phyloP scores from a whole-genome alignment of 2,113 vertebrate species.

The Brachypodius melanocephalos region DNA sequence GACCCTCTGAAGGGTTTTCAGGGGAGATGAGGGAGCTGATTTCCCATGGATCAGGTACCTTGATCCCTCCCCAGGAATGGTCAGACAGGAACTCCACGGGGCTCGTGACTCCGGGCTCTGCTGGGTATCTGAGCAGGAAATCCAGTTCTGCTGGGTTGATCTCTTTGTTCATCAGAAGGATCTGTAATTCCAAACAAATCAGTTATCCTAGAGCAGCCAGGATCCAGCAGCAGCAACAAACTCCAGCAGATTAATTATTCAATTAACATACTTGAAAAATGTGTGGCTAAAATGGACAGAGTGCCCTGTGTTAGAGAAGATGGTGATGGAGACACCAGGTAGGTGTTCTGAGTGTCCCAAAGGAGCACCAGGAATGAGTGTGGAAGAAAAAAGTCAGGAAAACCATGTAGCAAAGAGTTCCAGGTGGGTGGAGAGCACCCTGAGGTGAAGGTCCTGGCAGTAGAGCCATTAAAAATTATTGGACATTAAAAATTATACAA shows the following conservation, averaged over 20 bases:
- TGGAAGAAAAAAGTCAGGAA: neutral
- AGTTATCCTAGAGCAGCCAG: neutral
- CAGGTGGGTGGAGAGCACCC: neutral
- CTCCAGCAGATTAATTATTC: neutral
- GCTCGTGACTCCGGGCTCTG: slow-evolving; percentile 75
- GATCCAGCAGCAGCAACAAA: neutral
- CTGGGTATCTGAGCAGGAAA: slow-evolving; percentile 90
- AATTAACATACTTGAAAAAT: fast-evolving
- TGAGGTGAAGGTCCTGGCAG: too few species aligned
- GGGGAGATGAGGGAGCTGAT: neutral
- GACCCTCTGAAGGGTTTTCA: neutral
- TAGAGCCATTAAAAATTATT: too few species aligned
- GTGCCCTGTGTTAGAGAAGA: neutral
- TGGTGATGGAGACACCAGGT: neutral
- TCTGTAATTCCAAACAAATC: slow-evolving; percentile 68
- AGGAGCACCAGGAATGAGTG: neutral
- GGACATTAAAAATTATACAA: too few species aligned
- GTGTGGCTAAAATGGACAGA: neutral
- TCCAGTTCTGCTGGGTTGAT: slow-evolving; percentile 82
- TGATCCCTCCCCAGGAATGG: slow-evolving; percentile 91
- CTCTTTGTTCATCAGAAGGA: slow-evolving; percentile 88
- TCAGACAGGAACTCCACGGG: slow-evolving; percentile 91
- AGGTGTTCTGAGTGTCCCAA: neutral
- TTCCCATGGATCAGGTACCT: slow-evolving; percentile 72
- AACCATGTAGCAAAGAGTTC: neutral